These are phyloP conservation scores for Microcebus jonahi DNA, from an alignment of 2,113 vertebrate species.

Conservation along the genomic window DNA sequence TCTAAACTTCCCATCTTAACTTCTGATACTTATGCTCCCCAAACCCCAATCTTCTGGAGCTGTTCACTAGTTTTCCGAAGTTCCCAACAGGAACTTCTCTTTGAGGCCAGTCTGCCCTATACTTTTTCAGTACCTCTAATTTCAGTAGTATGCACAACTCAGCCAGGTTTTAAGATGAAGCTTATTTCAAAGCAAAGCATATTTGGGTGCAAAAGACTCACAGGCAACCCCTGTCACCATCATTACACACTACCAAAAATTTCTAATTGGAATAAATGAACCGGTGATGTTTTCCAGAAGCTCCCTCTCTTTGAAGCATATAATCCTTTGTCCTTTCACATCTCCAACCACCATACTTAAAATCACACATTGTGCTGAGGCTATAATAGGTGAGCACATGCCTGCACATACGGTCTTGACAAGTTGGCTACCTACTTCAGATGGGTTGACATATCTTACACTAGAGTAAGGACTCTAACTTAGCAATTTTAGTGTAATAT, in stretches of 20 bases:
- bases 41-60: background rate
- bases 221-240: background rate
- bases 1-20: background rate
- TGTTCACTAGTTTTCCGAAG: background rate
- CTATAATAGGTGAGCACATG: background rate
- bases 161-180: background rate
- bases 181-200: conserved; percentile 43
- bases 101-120: background rate
- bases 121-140: background rate
- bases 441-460: background rate
- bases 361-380: background rate
- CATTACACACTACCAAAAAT: background rate
- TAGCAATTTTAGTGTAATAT: background rate
- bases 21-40: background rate
- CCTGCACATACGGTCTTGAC: background rate
- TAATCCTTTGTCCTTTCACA: background rate
- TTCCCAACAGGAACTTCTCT: background rate
- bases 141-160: conserved; percentile 8
- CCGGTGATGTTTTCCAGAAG: background rate
- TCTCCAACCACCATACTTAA: background rate
- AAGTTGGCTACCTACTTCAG: background rate
- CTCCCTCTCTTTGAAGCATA: background rate
- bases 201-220: conserved; percentile 1
- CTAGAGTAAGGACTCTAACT: background rate
- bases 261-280: background rate